Evolutionary conservation across 2,113 vertebrate species (phyloP).

Genomic region (Gymnogyps californianus): DNA sequence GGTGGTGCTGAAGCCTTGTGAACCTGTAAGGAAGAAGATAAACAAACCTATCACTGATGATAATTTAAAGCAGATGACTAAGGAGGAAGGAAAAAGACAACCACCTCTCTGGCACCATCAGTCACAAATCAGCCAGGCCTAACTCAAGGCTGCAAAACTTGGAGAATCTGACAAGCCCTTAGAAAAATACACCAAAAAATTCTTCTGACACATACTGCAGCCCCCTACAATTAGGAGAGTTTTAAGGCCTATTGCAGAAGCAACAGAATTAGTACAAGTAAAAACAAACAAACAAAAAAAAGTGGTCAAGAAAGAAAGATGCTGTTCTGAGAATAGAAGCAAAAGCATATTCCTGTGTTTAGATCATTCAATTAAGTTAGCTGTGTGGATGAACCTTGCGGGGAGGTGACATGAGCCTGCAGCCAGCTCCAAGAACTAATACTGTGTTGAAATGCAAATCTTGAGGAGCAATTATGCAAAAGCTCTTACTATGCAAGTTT

Average conservation of each 20-base stretch:
- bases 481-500: constrained; percentile 36
- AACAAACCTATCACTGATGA: not conserved
- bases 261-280: not conserved
- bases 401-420: not conserved
- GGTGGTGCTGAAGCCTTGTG: not conserved
- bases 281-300: not conserved
- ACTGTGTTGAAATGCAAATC: constrained; percentile 32
- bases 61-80: not conserved
- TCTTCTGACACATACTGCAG: not conserved
- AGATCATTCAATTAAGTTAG: not conserved
- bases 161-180: not conserved
- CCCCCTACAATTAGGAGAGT: not conserved
- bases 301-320: not conserved
- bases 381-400: not conserved
- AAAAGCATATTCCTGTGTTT: not conserved
- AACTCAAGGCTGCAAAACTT: not conserved
- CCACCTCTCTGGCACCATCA: not conserved
- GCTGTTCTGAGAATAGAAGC: not conserved
- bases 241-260: not conserved
- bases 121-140: not conserved
- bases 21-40: not conserved
- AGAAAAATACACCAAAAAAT: not conserved
- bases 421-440: not conserved
- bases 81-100: not conserved
- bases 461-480: constrained; percentile 20